Evolutionary conservation across 2,888 invertebrate species (phyloP).

Genomic region (Galerucella calmariensis): DNA sequence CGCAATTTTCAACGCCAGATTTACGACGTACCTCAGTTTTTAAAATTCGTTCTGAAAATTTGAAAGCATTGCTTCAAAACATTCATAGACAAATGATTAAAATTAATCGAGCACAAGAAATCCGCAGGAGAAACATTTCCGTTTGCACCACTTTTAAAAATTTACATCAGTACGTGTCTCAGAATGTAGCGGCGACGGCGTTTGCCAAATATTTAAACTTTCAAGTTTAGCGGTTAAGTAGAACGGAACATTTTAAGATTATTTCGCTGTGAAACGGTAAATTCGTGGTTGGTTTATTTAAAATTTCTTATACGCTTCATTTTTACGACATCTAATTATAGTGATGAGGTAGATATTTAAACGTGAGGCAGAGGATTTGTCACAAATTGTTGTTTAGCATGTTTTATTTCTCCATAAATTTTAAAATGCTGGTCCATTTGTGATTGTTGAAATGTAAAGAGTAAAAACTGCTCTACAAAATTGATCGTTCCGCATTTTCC

Average conservation of each 20-base stretch:
- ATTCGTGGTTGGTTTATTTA: slow-evolving; percentile 20
- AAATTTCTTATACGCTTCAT: slow-evolving; percentile 15
- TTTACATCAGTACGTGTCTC: slow-evolving; percentile 24
- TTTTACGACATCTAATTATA: slow-evolving; percentile 25
- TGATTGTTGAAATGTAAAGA: no score
- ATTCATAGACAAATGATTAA: slow-evolving; percentile 24
- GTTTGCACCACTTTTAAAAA: slow-evolving; percentile 28
- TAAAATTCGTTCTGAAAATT: slow-evolving; percentile 6
- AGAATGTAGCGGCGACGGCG: not conserved
- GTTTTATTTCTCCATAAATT: no score
- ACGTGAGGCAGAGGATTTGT: no score
- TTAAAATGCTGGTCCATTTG: no score
- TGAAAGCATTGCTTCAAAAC: not conserved
- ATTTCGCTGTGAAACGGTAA: slow-evolving; percentile 17
- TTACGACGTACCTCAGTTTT: not conserved
- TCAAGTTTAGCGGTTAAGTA: slow-evolving; percentile 5
- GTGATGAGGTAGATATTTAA: not conserved
- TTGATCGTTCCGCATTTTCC: no score
- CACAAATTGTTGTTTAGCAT: no score
- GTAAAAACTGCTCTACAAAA: no score
- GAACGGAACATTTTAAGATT: slow-evolving; percentile 7
- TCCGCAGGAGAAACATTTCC: slow-evolving; percentile 7
- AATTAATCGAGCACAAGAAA: slow-evolving; percentile 22
- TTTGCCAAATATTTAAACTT: slow-evolving; percentile 31
- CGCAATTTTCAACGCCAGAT: not conserved